Percentiles rank a stretch among this genome's conserved stretches.
phyloP scores from a whole-genome alignment of 2,113 vertebrate genomes.

The Laterallus jamaicensis region DNA sequence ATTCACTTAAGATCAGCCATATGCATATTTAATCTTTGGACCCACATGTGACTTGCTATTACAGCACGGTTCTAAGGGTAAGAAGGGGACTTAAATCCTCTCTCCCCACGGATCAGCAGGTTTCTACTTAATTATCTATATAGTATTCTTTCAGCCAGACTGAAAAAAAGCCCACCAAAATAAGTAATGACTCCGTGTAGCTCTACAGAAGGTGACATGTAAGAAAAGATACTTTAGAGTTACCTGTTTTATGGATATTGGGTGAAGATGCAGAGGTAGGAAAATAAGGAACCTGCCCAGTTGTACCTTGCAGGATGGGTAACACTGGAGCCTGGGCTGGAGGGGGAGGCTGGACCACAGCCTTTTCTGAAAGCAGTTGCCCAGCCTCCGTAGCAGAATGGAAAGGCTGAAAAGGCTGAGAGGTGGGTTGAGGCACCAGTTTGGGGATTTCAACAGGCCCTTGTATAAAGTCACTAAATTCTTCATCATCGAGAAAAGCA shows the following conservation, averaged over 20 bases:
- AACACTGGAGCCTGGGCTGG: conserved; percentile 79
- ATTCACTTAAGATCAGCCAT: background rate
- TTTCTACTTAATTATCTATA: background rate
- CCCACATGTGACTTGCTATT: background rate
- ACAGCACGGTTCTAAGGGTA: background rate
- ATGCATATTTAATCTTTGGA: background rate
- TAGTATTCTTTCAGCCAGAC: background rate
- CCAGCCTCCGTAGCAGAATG: conserved; percentile 67
- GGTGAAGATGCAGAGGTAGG: conserved; percentile 71
- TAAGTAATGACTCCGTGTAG: background rate
- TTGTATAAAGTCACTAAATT: conserved; percentile 99
- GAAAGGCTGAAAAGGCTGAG: conserved; percentile 75
- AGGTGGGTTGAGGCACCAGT: conserved; percentile 69
- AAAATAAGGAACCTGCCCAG: conserved; percentile 71
- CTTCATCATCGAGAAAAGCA: conserved; percentile 88
- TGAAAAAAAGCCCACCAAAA: background rate
- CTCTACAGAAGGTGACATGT: background rate
- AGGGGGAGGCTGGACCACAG: conserved; percentile 77
- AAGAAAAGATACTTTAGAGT: conserved; percentile 23
- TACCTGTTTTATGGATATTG: conserved; percentile 75
- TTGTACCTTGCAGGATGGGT: conserved; percentile 61
- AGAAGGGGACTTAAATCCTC: background rate
- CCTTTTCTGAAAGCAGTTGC: conserved; percentile 75
- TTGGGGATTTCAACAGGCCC: conserved; percentile 81
- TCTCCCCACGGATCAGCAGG: background rate